Base-by-base conservation (phyloP, 1,140 invertebrate species). In the Microplitis demolitor region DNA sequence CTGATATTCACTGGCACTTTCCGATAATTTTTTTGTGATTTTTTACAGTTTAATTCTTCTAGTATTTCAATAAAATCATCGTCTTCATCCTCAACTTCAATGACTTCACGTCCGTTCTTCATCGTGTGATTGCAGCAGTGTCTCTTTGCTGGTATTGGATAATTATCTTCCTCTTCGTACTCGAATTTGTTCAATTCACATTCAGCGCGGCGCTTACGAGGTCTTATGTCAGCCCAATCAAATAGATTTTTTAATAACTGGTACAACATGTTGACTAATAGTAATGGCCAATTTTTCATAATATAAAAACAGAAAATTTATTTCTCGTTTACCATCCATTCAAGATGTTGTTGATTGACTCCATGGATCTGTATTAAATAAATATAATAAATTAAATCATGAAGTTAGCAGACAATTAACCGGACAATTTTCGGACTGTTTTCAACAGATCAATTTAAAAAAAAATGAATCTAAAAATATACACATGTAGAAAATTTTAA, bases 231-330 rank as follows among this genome's bases (percentile, higher is more conserved):
- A n/a, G 70, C 78, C 77, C 77, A 79, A 3, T 80, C 76, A 53
- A 85, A 83, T 2, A 85, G 50, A 62, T 61, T 81, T 66, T 78
- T 83, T 3, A 85, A 54, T 64, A 81, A 79, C n/a, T 82, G 74
- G 68, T 83, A 85, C 61, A 84, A 53, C 77, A 83, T 78, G 39
- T 75, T 79, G 56, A 73, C 66, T 64, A 71, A 24, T 66, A 14
- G 16, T 8, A 31, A 8, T 11, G 70, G 53, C 58, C 66, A 72
- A 51, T 67, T 58, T 45, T 53, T 66, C 61, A 69, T 64, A 71
- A 71, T 53, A 75, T 45, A 45, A 66, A 73, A 56, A 66, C 9
- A 4, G 37, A 11, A 1, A 37, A 1, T 1, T 50, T 6, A 3
- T 13, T 16, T 62, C 45, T 24, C 37, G n/a, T 24, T 39, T 45